phyloP scores from a whole-genome alignment of 1,140 invertebrate species.

The Pemphigus obesinymphae region DNA sequence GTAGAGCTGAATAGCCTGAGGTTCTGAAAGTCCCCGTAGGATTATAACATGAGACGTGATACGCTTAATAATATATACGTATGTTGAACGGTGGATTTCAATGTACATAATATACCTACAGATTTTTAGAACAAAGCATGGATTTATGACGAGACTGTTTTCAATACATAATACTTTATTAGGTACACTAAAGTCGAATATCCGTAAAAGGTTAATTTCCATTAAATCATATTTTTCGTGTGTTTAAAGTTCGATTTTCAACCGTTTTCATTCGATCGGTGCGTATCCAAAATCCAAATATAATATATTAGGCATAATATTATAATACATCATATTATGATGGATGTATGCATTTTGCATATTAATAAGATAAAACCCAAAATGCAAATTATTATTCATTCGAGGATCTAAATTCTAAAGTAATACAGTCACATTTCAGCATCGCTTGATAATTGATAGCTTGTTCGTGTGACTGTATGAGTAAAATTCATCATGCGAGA shows the following conservation, averaged over 20 bases:
- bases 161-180: too few relatives aligned
- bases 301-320: not conserved
- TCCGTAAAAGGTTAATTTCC: not conserved
- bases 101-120: not conserved
- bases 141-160: not conserved
- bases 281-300: not conserved
- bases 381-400: constrained; percentile 7
- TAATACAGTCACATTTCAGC: not conserved
- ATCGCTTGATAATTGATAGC: not conserved
- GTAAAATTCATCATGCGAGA: not conserved
- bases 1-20: not conserved
- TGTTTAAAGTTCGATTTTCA: not conserved
- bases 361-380: not conserved
- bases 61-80: constrained; percentile 1
- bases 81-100: not conserved
- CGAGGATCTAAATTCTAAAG: not conserved
- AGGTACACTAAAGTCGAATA: too few relatives aligned
- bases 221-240: not conserved
- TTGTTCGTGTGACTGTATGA: not conserved
- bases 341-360: not conserved
- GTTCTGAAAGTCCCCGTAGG: not conserved
- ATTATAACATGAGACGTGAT: constrained; percentile 13
- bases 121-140: not conserved
- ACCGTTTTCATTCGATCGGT: not conserved
- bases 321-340: not conserved